Evolutionary conservation across 2,113 vertebrate genomes (phyloP).

Genomic region (Dipodomys merriami): DNA sequence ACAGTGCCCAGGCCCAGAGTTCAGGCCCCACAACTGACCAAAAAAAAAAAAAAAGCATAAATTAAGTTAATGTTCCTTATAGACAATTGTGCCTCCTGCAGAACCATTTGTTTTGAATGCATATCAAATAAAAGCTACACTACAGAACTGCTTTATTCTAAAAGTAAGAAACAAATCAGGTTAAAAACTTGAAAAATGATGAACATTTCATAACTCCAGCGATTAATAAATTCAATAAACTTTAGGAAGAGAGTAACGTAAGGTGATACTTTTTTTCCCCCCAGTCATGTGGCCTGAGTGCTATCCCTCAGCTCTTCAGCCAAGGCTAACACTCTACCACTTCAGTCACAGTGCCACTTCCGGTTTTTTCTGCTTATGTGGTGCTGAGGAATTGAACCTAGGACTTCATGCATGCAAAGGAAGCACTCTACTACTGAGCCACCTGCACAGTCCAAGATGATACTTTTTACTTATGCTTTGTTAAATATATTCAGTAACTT

Average conservation of each 20-base stretch:
- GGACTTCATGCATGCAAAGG: too few relatives aligned
- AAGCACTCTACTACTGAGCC: too few relatives aligned
- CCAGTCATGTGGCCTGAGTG: too few relatives aligned
- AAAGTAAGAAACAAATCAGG: constrained; percentile 20
- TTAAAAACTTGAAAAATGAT: constrained; percentile 26
- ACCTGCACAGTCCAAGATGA: too few relatives aligned
- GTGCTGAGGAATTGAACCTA: too few relatives aligned
- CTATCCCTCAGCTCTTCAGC: too few relatives aligned
- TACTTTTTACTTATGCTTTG: not conserved
- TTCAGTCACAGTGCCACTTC: too few relatives aligned
- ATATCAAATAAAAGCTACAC: constrained; percentile 37
- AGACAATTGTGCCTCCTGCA: not conserved
- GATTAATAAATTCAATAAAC: constrained; percentile 18
- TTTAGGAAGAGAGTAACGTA: not conserved
- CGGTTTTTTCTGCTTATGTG: too few relatives aligned
- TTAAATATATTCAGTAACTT: constrained; percentile 48
- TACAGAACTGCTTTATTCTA: constrained; percentile 6
- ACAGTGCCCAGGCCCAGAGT: too few relatives aligned
- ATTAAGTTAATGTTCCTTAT: not conserved
- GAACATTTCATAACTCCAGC: constrained; percentile 39
- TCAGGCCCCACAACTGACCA: too few relatives aligned
- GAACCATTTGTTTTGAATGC: constrained; percentile 9
- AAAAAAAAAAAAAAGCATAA: not conserved
- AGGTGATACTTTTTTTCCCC: not conserved
- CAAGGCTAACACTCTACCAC: too few relatives aligned